Percentiles rank a stretch among this genome's conserved stretches.
Evolutionary conservation across 2,888 invertebrate genomes (phyloP).

Genomic region (Cheilosia soror): DNA sequence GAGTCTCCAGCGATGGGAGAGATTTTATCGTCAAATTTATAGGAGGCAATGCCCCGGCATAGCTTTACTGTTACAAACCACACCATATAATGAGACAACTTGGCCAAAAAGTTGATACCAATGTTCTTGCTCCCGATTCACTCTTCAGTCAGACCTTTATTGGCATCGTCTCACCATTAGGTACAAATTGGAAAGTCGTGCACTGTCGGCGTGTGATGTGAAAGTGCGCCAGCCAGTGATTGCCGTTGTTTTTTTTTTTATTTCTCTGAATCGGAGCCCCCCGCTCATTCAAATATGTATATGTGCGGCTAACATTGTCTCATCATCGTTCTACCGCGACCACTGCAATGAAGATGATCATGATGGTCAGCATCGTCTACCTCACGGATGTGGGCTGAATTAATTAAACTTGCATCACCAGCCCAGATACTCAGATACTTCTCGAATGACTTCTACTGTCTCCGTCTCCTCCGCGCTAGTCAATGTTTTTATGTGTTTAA

Average conservation of each 20-base stretch:
- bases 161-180: slow-evolving; percentile 25
- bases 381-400: slow-evolving; percentile 59
- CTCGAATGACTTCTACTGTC: not conserved
- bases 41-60: not conserved
- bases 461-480: not conserved
- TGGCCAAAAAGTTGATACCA: slow-evolving; percentile 1
- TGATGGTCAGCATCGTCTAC: slow-evolving; percentile 43
- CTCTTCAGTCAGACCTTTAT: not conserved
- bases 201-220: slow-evolving; percentile 28
- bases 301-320: not conserved
- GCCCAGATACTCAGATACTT: slow-evolving; percentile 12
- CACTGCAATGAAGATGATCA: not conserved
- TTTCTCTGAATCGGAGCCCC: not conserved
- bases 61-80: not conserved
- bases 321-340: not conserved
- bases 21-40: not conserved
- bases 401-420: slow-evolving; percentile 26
- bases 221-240: slow-evolving; percentile 43
- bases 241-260: not conserved
- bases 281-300: slow-evolving; percentile 1
- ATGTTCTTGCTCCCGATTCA: not conserved
- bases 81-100: slow-evolving; percentile 15
- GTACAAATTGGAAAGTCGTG: slow-evolving; percentile 61
- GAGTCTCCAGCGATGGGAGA: not conserved
- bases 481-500: slow-evolving; percentile 1